These are phyloP conservation scores for Aporrectodea caliginosa DNA, from an alignment of 1,140 invertebrate genomes.

Conservation along the genomic window DNA sequence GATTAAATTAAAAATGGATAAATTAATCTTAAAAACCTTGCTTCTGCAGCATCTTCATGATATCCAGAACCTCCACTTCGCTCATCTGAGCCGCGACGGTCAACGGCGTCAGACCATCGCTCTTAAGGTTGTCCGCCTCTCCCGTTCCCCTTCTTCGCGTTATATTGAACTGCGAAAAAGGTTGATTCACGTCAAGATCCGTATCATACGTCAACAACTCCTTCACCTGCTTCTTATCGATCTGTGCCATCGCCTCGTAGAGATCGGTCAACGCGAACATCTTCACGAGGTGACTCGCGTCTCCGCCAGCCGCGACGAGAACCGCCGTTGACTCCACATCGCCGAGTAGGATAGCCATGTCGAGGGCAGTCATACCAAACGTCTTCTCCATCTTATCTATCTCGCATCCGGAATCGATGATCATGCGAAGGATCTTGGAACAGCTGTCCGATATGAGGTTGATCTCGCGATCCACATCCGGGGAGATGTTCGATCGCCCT, in stretches of 20 bases:
- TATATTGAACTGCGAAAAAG: constrained; percentile 31
- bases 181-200: constrained; percentile 29
- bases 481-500: neutral
- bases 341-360: constrained; percentile 34
- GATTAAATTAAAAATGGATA: neutral
- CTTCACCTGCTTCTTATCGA: constrained; percentile 20
- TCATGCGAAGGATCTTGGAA: constrained; percentile 22
- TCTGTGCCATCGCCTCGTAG: constrained; percentile 18
- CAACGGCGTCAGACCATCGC: constrained; percentile 29
- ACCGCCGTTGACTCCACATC: constrained; percentile 32
- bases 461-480: constrained; percentile 16
- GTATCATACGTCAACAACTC: constrained; percentile 27
- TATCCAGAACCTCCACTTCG: constrained; percentile 27
- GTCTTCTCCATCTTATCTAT: constrained; percentile 29
- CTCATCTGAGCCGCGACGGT: constrained; percentile 26
- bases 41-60: constrained; percentile 32
- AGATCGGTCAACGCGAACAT: constrained; percentile 34
- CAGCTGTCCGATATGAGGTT: constrained; percentile 24
- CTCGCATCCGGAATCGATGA: constrained; percentile 29
- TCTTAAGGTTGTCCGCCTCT: neutral
- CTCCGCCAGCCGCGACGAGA: constrained; percentile 24
- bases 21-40: constrained; percentile 16
- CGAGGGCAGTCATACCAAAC: constrained; percentile 35
- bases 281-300: constrained; percentile 30
- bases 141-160: constrained; percentile 7